Percentiles rank a stretch among this genome's conserved stretches.
Conservation (phyloP, 2,797 vertebrate genomes). For the Clarias platycephalus region DNA sequence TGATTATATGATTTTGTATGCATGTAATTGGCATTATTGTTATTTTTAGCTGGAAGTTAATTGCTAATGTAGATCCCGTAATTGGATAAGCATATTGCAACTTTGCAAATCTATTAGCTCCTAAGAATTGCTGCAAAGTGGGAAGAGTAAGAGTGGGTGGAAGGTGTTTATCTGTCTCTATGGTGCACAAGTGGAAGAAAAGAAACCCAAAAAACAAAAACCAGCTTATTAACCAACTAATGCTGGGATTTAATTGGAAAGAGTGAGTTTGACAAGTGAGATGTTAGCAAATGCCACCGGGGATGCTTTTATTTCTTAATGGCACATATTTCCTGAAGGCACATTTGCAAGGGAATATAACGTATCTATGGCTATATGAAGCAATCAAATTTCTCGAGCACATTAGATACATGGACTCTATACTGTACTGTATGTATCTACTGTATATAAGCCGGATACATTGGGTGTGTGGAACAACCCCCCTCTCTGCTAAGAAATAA, state of each 20-base stretch:
- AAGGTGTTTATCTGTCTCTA: conserved; percentile 77
- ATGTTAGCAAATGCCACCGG: conserved; percentile 30
- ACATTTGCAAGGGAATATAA: conserved; percentile 7
- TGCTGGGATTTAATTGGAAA: conserved; percentile 52
- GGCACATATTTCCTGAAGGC: not conserved
- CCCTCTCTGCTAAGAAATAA: not conserved
- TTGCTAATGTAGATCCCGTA: conserved; percentile 85
- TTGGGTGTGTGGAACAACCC: not conserved
- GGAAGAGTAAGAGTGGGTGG: conserved; percentile 79
- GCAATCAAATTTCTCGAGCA: not conserved
- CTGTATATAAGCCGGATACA: not conserved
- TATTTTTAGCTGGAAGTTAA: conserved; percentile 87
- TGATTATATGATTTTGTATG: conserved; percentile 86
- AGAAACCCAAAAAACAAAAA: conserved; percentile 50
- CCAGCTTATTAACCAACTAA: conserved; percentile 57
- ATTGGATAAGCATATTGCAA: conserved; percentile 84
- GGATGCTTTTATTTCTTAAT: conserved; percentile 32
- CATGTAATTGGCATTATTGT: conserved; percentile 86
- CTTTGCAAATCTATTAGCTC: conserved; percentile 84
- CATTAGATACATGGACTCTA: not conserved
- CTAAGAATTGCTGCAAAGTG: conserved; percentile 84
- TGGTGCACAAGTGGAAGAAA: conserved; percentile 55
- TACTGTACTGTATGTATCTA: not conserved
- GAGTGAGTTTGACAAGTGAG: conserved; percentile 40
- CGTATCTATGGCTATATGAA: conserved; percentile 7